A percentile compares a stretch with the other conserved stretches of the same genome.
Evolutionary conservation across 1,140 invertebrate species (phyloP).

Genomic region (Latrodectus geometricus): DNA sequence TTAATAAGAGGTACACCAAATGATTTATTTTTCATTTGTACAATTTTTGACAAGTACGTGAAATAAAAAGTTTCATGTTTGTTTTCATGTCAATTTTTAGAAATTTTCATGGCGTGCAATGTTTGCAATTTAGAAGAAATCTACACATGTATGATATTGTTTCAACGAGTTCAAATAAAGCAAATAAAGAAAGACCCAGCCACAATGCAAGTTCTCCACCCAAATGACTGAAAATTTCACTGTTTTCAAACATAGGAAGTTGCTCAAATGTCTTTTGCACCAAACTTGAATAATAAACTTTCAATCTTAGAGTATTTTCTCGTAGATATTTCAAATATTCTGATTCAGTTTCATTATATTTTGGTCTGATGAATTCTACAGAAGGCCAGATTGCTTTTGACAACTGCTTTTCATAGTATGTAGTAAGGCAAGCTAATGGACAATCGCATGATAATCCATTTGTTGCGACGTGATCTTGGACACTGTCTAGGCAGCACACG

Average conservation of each 20-base stretch:
- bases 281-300: not conserved
- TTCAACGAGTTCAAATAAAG: not conserved
- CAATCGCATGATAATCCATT: not conserved
- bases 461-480: not conserved
- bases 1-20: too few species aligned
- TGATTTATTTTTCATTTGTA: too few species aligned
- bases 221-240: not conserved
- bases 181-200: constrained; percentile 1
- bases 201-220: not conserved
- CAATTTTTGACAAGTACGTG: too few species aligned
- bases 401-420: not conserved
- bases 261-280: not conserved
- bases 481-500: not conserved
- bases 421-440: not conserved
- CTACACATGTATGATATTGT: not conserved
- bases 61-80: too few species aligned
- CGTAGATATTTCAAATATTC: too few species aligned
- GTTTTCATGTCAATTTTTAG: too few species aligned
- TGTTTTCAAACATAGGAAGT: not conserved
- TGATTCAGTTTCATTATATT: too few species aligned
- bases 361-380: too few species aligned
- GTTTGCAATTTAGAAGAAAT: too few species aligned
- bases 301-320: not conserved
- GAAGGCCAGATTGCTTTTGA: not conserved
- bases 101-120: too few species aligned